Base-by-base conservation (phyloP, 1,140 invertebrate species). In the Lepidotrigona ventralis region DNA sequence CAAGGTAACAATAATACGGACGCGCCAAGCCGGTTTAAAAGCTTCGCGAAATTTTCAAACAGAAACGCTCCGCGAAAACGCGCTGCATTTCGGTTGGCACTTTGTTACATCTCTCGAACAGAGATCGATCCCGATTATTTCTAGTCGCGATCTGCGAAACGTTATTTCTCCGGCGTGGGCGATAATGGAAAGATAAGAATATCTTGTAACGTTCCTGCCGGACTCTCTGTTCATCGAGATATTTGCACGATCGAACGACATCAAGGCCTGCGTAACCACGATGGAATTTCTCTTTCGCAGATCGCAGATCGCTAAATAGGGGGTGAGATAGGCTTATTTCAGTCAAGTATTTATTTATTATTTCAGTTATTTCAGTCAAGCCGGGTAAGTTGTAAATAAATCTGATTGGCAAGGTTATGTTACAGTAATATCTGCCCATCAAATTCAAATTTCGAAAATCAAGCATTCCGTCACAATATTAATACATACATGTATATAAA, bases 181-280 rank as follows among this genome's bases (percentile, higher is more conserved):
- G 81, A 78, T 72, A 83, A 83, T 79, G 76, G 63, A 86, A 86
- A 86, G 64, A 71, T 83, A 85, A 85, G 69, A 83, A 83, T 83
- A 83, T 83, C 76, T 53, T 53, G 54, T 74, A 21, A 66, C 66
- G 53, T 71, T n/a, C 15, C 60, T 19, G 11, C 2, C 23, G 72
- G 2, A 23, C 54, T 15, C 54, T 15, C 19, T 21, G 51, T 54
- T 73, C 26, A 19, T 15, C 56, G 26, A 53, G 21, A 53, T 60
- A 58, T 70, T 70, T 68, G 33, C 54, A 51, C 39, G 64, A 54
- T 39, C 74, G 74, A 69, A 70, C 74, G 81, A 82, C 81, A 82
- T 54, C 81, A 54, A 46, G 6, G 33, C 8, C 74, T 33, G 19
- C 29, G 80, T 77, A 60, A 82, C 26, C 19, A 3, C 23, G 9